phyloP scores from a whole-genome alignment of 2,797 vertebrate genomes.

The Myripristis murdjan region DNA sequence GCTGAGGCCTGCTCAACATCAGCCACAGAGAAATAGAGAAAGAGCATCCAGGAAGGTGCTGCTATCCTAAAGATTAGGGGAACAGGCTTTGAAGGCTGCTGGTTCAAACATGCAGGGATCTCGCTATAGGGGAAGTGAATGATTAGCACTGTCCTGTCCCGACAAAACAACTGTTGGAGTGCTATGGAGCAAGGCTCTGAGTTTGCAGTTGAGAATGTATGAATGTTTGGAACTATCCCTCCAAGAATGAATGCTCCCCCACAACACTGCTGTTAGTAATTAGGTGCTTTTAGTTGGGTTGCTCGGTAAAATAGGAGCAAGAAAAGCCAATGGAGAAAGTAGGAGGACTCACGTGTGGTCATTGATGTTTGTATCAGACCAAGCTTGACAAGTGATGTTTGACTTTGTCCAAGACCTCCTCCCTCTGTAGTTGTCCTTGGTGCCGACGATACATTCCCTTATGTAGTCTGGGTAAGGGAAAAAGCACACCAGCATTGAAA shows the following conservation, averaged over 20 bases:
- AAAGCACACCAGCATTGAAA: constrained; percentile 44
- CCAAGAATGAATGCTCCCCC: background rate
- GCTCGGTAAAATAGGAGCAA: constrained; percentile 1
- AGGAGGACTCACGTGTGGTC: constrained; percentile 93
- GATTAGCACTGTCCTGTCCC: constrained; percentile 36
- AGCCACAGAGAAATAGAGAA: constrained; percentile 62
- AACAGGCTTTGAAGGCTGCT: constrained; percentile 52
- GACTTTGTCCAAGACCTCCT: constrained; percentile 92
- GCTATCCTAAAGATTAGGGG: constrained; percentile 53
- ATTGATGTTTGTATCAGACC: constrained; percentile 96
- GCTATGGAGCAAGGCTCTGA: background rate
- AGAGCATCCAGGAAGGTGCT: constrained; percentile 60
- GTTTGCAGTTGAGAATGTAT: background rate
- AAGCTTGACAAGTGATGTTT: constrained; percentile 94
- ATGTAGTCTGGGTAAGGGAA: constrained; percentile 89
- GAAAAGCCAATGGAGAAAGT: background rate
- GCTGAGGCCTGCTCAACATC: constrained; percentile 74
- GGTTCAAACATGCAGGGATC: constrained; percentile 52
- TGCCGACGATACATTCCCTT: constrained; percentile 92
- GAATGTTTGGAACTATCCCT: background rate
- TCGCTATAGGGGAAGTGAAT: constrained; percentile 25
- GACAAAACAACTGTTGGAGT: background rate
- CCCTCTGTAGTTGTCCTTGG: constrained; percentile 94
- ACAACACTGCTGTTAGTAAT: background rate
- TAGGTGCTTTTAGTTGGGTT: background rate